Conservation (phyloP, 92 coral and sea anemone genomes). For the Paramuricea clavata region DNA sequence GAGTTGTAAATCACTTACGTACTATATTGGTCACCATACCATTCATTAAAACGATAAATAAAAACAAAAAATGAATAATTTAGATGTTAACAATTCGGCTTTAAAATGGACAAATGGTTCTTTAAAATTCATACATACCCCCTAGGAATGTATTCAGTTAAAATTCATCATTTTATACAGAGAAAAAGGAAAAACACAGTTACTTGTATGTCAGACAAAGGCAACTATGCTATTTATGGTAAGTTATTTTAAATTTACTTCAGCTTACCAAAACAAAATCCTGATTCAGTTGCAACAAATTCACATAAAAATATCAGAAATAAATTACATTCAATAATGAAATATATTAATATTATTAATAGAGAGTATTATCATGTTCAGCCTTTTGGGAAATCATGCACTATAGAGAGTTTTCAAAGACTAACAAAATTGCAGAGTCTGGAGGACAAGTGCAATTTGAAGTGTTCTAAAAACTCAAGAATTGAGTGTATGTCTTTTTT, state of each 20-base stretch:
- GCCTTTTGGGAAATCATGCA: no score
- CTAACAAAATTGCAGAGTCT: no score
- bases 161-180: background rate
- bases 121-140: slow-evolving; percentile 24
- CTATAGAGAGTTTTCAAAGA: no score
- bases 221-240: background rate
- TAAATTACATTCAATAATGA: background rate
- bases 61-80: background rate
- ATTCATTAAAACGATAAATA: background rate
- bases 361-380: no score
- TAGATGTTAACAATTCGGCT: background rate
- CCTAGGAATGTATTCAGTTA: background rate
- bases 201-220: background rate
- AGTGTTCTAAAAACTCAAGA: no score
- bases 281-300: background rate
- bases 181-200: background rate
- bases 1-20: background rate
- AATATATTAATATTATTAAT: background rate
- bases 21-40: background rate
- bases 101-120: background rate
- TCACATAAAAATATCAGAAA: background rate
- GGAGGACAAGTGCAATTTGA: no score
- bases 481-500: no score
- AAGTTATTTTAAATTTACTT: background rate
- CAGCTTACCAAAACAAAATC: slow-evolving; percentile 53